These are phyloP conservation scores for Ochotona princeps DNA, from an alignment of 2,113 vertebrate species.

Conservation along the genomic window DNA sequence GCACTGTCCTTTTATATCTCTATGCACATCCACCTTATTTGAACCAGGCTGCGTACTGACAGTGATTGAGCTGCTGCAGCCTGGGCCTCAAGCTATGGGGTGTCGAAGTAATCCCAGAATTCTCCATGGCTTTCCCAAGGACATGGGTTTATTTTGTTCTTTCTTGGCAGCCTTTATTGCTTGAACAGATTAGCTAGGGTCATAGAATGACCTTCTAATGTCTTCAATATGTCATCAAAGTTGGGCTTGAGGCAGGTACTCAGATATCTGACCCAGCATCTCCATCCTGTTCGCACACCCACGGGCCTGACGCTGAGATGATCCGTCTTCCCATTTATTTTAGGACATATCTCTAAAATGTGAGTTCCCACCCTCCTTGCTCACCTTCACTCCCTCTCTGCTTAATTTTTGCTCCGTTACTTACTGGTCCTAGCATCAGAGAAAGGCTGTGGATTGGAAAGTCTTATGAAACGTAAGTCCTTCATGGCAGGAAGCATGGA, in stretches of 20 bases:
- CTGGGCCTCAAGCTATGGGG: not conserved
- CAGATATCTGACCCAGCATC: not conserved
- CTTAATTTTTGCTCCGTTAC: not conserved
- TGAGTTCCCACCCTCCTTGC: not conserved
- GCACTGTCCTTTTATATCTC: not conserved
- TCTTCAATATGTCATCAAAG: not conserved
- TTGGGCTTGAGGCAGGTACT: not conserved
- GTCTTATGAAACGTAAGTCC: not conserved
- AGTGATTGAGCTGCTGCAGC: not conserved
- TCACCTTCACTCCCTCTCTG: not conserved
- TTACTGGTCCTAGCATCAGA: not conserved
- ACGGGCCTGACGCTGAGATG: not conserved
- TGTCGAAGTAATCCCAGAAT: rapidly evolving
- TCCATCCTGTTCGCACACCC: not conserved
- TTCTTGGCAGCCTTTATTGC: not conserved
- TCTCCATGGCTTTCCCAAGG: not conserved
- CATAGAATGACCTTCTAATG: slow-evolving; percentile 20
- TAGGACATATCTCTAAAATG: not conserved
- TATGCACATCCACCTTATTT: not conserved
- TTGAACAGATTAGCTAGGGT: not conserved
- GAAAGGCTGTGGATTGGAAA: not conserved
- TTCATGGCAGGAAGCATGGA: not conserved
- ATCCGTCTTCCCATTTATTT: not conserved
- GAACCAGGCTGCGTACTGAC: not conserved
- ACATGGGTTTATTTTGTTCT: not conserved